Evolutionary conservation across 2,797 vertebrate genomes (phyloP).

Genomic region (Gastrophryne carolinensis): DNA sequence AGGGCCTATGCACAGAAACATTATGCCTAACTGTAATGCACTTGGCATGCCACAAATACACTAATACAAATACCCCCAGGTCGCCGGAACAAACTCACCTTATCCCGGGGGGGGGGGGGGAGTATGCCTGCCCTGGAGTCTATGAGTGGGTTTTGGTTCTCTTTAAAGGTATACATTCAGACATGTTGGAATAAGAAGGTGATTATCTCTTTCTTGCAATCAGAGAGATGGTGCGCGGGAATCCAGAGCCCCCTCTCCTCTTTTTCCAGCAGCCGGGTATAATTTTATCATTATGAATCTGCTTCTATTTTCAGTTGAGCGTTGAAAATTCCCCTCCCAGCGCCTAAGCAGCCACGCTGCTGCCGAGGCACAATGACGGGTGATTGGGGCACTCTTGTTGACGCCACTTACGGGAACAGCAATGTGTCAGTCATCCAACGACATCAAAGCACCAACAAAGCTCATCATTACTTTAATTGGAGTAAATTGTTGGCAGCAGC

Average conservation of each 20-base stretch:
- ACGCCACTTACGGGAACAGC: constrained; percentile 24
- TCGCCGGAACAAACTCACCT: too few relatives aligned
- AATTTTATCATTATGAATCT: constrained; percentile 41
- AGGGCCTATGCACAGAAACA: too few relatives aligned
- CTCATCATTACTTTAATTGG: constrained; percentile 21
- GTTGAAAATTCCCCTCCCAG: constrained; percentile 2
- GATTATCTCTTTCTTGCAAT: constrained; percentile 7
- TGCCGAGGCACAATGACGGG: constrained; percentile 32
- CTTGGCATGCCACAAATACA: too few relatives aligned
- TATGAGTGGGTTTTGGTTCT: too few relatives aligned
- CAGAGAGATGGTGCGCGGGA: constrained; percentile 1
- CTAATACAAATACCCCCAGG: too few relatives aligned
- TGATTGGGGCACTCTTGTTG: constrained; percentile 34
- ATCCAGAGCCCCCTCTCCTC: not conserved
- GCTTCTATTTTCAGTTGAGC: constrained; percentile 32
- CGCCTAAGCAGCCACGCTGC: constrained; percentile 8
- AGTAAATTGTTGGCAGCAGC: not conserved
- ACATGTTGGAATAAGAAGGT: too few relatives aligned
- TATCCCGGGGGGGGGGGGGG: too few relatives aligned
- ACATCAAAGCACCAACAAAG: constrained; percentile 14
- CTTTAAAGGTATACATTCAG: too few relatives aligned
- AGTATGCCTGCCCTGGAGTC: too few relatives aligned
- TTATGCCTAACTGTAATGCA: too few relatives aligned
- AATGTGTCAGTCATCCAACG: constrained; percentile 18
- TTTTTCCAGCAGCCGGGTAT: constrained; percentile 14